phyloP scores from a whole-genome alignment of 2,113 vertebrate genomes.

The Urocolius indicus region DNA sequence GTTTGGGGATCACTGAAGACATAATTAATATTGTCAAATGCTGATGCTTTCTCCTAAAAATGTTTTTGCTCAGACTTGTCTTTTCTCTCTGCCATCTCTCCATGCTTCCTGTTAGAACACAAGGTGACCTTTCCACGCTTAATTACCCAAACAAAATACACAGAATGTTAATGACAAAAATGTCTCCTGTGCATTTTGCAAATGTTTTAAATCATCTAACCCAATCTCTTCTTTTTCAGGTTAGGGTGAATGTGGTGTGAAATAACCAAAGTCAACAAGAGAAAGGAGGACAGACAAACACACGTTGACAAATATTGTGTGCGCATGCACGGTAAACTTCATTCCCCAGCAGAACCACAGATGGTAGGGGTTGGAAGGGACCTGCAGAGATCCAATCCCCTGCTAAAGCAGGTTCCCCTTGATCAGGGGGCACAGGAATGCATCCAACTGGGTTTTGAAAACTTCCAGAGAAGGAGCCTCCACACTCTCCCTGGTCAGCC shows the following conservation, averaged over 20 bases:
- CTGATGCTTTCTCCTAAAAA: slow-evolving; percentile 41
- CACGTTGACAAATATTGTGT: neutral
- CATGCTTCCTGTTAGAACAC: slow-evolving; percentile 19
- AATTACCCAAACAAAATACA: slow-evolving; percentile 68
- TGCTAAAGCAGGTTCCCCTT: no score
- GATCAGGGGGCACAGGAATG: no score
- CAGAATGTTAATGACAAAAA: slow-evolving; percentile 61
- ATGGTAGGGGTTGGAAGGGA: no score
- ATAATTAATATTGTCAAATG: slow-evolving; percentile 27
- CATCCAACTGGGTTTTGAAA: no score
- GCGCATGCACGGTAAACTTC: neutral
- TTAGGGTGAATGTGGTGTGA: neutral
- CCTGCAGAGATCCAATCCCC: no score
- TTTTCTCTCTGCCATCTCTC: slow-evolving; percentile 18
- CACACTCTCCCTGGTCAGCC: no score
- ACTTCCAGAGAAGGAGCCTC: no score
- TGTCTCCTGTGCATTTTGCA: slow-evolving; percentile 27
- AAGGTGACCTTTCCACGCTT: slow-evolving; percentile 75
- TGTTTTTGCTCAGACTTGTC: slow-evolving; percentile 35
- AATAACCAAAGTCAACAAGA: slow-evolving; percentile 7
- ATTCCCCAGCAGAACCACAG: neutral
- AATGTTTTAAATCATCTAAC: slow-evolving; percentile 56
- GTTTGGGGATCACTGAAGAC: slow-evolving; percentile 2
- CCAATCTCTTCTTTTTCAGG: neutral
- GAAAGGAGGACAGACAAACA: neutral